Conservation (phyloP, 2,113 vertebrate genomes). For the Ivindomyrus marchei region DNA sequence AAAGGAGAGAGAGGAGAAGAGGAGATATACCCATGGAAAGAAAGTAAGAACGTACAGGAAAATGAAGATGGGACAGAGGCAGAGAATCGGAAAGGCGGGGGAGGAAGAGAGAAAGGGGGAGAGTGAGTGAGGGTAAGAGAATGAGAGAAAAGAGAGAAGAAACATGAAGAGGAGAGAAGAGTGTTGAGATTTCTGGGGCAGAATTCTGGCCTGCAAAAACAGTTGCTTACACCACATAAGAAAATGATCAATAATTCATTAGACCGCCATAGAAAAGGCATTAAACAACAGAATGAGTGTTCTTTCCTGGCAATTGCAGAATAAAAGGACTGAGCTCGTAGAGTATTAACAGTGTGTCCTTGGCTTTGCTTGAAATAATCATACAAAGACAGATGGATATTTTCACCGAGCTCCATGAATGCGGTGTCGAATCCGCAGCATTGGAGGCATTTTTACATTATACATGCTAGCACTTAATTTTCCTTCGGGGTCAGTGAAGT, state of each 20-base stretch:
- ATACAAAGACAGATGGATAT: slow-evolving; percentile 32
- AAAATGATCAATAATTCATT: slow-evolving; percentile 65
- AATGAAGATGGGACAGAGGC: not conserved
- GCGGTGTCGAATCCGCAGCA: slow-evolving; percentile 26
- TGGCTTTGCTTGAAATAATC: slow-evolving; percentile 35
- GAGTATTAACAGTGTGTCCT: slow-evolving; percentile 41
- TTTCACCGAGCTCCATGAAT: slow-evolving; percentile 37
- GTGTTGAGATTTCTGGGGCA: slow-evolving; percentile 23
- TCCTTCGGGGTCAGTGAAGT: slow-evolving; percentile 40
- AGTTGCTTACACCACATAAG: slow-evolving; percentile 53
- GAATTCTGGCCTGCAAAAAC: slow-evolving; percentile 37
- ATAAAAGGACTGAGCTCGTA: slow-evolving; percentile 48
- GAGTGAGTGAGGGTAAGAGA: not conserved
- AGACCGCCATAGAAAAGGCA: slow-evolving; percentile 43
- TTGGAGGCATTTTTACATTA: slow-evolving; percentile 34
- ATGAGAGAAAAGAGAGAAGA: not conserved
- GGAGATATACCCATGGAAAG: not conserved
- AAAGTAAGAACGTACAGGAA: not conserved
- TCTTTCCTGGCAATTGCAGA: slow-evolving; percentile 49
- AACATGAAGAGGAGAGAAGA: slow-evolving; percentile 11
- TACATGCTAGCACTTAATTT: slow-evolving; percentile 26
- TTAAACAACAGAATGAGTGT: slow-evolving; percentile 47
- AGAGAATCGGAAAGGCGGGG: slow-evolving; percentile 13
- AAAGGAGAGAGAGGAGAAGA: not conserved
- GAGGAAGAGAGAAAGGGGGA: slow-evolving; percentile 5